Conservation (phyloP, 2,797 vertebrate genomes). For the Amazona ochrocephala region DNA sequence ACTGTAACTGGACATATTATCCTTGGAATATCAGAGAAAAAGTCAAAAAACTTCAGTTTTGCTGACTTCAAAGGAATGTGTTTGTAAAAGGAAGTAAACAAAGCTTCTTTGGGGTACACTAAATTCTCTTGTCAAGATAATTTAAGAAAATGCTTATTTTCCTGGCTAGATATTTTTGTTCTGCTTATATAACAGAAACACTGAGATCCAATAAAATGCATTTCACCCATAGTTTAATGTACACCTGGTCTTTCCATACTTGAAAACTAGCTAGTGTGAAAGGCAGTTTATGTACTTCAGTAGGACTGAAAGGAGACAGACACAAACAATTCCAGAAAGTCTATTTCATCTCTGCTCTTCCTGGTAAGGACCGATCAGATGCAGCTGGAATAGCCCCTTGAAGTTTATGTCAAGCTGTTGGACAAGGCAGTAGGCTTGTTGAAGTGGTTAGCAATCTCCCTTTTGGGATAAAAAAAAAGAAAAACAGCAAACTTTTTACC, state of each 20-base stretch:
- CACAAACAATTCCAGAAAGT: not conserved
- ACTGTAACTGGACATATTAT: not conserved
- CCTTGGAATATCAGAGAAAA: not conserved
- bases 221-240: not conserved
- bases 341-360: not conserved
- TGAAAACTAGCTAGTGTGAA: not conserved
- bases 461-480: not conserved
- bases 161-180: not conserved
- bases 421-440: slow-evolving; percentile 1
- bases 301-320: slow-evolving; percentile 2
- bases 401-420: slow-evolving; percentile 5
- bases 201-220: not conserved
- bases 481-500: not conserved
- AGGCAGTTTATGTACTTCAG: not conserved
- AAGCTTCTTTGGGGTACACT: not conserved
- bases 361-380: not conserved
- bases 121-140: not conserved
- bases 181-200: not conserved
- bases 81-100: not conserved
- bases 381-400: slow-evolving; percentile 14
- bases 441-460: not conserved
- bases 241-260: not conserved
- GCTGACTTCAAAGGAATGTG: not conserved
- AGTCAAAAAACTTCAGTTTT: not conserved
- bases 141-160: slow-evolving; percentile 13